Evolutionary conservation across 2,888 invertebrate species (phyloP), one percentile per base, ranked within the genome.

Genomic region (Cheilosia vernalis): DNA sequence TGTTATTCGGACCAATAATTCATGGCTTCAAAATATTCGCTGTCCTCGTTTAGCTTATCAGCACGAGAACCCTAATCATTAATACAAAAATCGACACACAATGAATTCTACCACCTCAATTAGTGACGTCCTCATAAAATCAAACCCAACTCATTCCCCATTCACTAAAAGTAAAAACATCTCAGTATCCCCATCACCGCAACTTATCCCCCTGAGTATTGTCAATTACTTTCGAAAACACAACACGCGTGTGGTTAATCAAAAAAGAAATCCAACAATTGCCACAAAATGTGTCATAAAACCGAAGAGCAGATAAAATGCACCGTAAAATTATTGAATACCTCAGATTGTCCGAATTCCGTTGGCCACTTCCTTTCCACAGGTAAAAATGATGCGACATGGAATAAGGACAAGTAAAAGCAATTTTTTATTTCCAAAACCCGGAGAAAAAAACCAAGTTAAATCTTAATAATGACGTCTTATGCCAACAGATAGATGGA

Each of bases 341-440:
- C 42, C 56, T 79, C 19, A 61, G 72, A 78, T 83, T 61, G 61
- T 74, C 61, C 30, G 74, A 53, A 74, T 80, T 80, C 82, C 60
- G 72, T 76, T 7, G 70, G 82, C 60, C 80, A 67, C 72, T 67
- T 72, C 67, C 69, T 61, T 69, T 53, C 53, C n/a, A 60, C n/a
- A 66, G 51, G 51, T 49, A 58, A 64, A 10, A 37, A 42, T 7
- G 51, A 33, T 21, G 4, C 4, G 21, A 9, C 9, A 51, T 10
- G 51, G 27, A 40, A 53, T 5, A 15, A 63, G 37, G 49, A 40
- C 55, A 42, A 44, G 30, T 21, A 69, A 55, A 72, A 37, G 9
- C n/a, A n/a, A n/a, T 27, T 47, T 30, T 44, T 40, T 30, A 33
- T 49, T 51, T 64, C 60, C 55, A 67, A 56, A 60, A 61, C 60